These are phyloP conservation scores for Smutsia temminckii DNA, from an alignment of 2,797 vertebrate species.

Conservation along the genomic window DNA sequence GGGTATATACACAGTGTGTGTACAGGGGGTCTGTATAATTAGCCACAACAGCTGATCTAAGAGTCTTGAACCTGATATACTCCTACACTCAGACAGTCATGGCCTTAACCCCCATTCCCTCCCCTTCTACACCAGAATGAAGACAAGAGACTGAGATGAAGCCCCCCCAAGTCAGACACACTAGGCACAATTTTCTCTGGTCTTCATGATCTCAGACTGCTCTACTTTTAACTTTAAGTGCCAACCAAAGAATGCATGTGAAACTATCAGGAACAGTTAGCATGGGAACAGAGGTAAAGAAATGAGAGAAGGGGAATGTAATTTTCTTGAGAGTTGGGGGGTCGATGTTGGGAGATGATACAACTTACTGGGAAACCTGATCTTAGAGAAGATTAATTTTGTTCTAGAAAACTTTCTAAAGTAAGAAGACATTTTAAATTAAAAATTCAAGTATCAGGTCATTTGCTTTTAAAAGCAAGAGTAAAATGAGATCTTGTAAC, in stretches of 20 bases:
- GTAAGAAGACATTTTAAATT: background rate
- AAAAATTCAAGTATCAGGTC: background rate
- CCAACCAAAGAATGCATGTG: background rate
- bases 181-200: background rate
- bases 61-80: background rate
- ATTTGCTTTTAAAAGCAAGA: constrained; percentile 37
- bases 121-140: background rate
- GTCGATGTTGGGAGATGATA: background rate
- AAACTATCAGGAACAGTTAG: background rate
- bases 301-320: background rate
- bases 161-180: background rate
- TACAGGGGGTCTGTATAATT: background rate
- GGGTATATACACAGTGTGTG: background rate
- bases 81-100: background rate
- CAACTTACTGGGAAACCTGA: background rate
- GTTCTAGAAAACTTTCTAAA: background rate
- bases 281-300: background rate
- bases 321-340: background rate
- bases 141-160: background rate
- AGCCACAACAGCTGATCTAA: background rate
- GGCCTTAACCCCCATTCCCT: background rate
- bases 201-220: background rate
- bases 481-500: background rate
- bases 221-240: background rate
- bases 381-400: constrained; percentile 14